These are phyloP conservation scores for Bovichtus variegatus DNA, from an alignment of 2,797 vertebrate species.

Conservation along the genomic window DNA sequence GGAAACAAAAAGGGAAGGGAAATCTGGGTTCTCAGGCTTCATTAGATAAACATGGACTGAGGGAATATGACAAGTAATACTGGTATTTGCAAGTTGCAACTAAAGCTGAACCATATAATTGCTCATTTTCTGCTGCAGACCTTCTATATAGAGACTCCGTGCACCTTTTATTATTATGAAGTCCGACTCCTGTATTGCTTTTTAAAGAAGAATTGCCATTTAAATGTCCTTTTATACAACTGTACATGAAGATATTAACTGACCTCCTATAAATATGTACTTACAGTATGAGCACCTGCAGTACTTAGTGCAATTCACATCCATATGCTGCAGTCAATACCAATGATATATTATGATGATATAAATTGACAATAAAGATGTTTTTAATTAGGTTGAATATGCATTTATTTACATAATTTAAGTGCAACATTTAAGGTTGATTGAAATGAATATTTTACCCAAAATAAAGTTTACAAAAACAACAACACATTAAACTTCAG, in stretches of 20 bases:
- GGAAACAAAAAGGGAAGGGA: slow-evolving; percentile 39
- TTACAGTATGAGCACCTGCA: slow-evolving; percentile 68
- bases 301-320: slow-evolving; percentile 64
- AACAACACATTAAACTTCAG: background rate
- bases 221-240: slow-evolving; percentile 66
- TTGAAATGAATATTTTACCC: slow-evolving; percentile 9
- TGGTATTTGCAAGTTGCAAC: slow-evolving; percentile 45
- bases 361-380: slow-evolving; percentile 78
- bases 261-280: slow-evolving; percentile 66
- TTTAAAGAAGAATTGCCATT: slow-evolving; percentile 65
- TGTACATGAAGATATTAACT: slow-evolving; percentile 66
- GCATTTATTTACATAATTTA: slow-evolving; percentile 53
- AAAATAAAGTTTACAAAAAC: no score
- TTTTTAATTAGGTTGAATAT: slow-evolving; percentile 64
- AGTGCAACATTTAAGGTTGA: background rate
- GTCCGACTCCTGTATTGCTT: slow-evolving; percentile 69
- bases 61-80: slow-evolving; percentile 36
- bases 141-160: slow-evolving; percentile 59
- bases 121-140: slow-evolving; percentile 62
- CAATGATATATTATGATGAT: slow-evolving; percentile 67
- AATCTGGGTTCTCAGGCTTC: slow-evolving; percentile 39
- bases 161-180: slow-evolving; percentile 73
- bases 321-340: slow-evolving; percentile 72
- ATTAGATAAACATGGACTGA: slow-evolving; percentile 24
- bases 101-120: slow-evolving; percentile 51